Evolutionary conservation across 1,140 invertebrate species (phyloP), one percentile per base, ranked within the genome.

Genomic region (Caenorhabditis inopinata): DNA sequence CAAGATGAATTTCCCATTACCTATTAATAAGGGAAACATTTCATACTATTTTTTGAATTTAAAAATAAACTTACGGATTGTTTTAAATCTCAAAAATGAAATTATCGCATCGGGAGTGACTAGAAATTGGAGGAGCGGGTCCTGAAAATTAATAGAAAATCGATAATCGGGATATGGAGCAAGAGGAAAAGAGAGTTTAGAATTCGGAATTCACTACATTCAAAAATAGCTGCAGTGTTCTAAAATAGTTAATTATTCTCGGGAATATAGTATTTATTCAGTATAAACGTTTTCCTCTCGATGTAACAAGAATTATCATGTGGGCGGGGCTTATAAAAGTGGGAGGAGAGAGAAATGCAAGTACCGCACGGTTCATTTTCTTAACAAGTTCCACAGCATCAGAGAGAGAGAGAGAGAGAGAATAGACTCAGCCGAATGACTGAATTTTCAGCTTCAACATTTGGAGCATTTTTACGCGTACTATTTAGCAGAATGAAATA

Each of bases 1-100:
- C 82, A 83, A 1, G 81, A 80, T 23, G 82, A 51, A 79, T 83
- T 83, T 7, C 82, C 82, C 82, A 83, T 83, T 29, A 9, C 16
- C 53, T 62, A 29, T 32, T 32, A 35, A 42, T 14, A 42, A 42
- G n/a, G n/a, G n/a, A n/a, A n/a, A n/a, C n/a, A n/a, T n/a, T n/a
- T n/a, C n/a, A n/a, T n/a, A n/a, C 14, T 42, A 42, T 42, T 62
- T 2, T n/a, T 62, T 32, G 3, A 62, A 25, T 16, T 62, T 62
- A 1, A 14, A 32, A 32, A 16, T 4, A 2, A 32, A 35, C 53
- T 62, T 32, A 62, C 53, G 12, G 29, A 62, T n/a, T 5, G 14
- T 21, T 18, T 51, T 4, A 25, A 11, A 32, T 51, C 14, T 51
- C 25, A 6, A 35, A 62, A 18, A 62, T 6, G n/a, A 6, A 21